Conservation (phyloP, 2,113 vertebrate genomes). For the Taxidea taxus region DNA sequence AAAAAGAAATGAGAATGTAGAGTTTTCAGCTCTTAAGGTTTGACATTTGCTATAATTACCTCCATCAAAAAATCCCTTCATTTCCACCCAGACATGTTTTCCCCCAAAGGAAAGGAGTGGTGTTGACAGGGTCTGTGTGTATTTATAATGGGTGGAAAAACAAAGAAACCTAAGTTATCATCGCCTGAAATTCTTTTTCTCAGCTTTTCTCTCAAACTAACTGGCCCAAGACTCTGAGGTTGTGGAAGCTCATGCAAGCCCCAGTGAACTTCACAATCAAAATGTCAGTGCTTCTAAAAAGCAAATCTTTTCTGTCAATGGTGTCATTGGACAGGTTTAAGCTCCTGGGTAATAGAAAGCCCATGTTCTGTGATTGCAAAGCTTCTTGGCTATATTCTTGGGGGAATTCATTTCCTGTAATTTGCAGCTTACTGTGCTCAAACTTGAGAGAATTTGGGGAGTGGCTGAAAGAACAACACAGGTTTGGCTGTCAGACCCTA, state of each 20-base stretch:
- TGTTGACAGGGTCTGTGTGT: not conserved
- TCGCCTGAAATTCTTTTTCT: not conserved
- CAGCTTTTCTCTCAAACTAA: not conserved
- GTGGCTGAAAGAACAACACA: not conserved
- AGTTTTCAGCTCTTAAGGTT: slow-evolving; percentile 18
- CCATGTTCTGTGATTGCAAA: not conserved
- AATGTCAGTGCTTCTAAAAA: not conserved
- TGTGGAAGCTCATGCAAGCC: not conserved
- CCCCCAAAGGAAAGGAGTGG: not conserved
- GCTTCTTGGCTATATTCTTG: not conserved
- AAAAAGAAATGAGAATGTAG: slow-evolving; percentile 6
- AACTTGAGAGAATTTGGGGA: not conserved
- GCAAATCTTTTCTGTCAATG: not conserved
- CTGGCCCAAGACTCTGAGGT: not conserved
- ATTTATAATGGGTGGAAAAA: not conserved
- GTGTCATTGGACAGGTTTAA: not conserved
- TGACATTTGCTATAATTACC: slow-evolving; percentile 5
- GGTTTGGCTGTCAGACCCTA: not conserved
- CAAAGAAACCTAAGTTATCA: not conserved
- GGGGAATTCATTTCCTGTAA: not conserved
- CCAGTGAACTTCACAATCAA: not conserved
- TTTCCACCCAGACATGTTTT: not conserved
- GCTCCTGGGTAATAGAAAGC: not conserved
- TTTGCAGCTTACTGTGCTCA: not conserved
- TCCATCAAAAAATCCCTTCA: slow-evolving; percentile 14